Conservation (phyloP, 1,140 invertebrate species). For the Drosophila kanapiae region DNA sequence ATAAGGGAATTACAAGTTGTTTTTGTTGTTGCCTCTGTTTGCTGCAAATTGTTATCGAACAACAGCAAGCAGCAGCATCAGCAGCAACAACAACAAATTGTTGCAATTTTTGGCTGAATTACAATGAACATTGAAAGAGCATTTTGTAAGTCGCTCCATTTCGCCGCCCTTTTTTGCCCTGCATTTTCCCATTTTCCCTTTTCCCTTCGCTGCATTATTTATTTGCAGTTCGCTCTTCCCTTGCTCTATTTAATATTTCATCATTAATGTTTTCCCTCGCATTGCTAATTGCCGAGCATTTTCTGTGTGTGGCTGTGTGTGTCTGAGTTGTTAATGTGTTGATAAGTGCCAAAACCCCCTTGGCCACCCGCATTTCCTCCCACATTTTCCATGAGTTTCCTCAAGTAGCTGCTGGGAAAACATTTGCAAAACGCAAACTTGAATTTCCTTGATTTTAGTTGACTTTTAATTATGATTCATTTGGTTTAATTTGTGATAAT, state of each 20-base stretch:
- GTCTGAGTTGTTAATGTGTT: conserved; percentile 40
- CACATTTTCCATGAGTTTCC: conserved; percentile 6
- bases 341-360: conserved; percentile 24
- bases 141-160: conserved; percentile 41
- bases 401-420: conserved; percentile 1
- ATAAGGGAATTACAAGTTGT: conserved; percentile 50
- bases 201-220: conserved; percentile 34
- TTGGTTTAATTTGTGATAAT: conserved; percentile 25
- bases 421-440: conserved; percentile 7
- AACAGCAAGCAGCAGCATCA: conserved; percentile 37
- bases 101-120: conserved; percentile 50
- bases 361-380: background rate
- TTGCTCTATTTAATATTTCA: conserved; percentile 48
- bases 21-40: conserved; percentile 45
- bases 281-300: conserved; percentile 49
- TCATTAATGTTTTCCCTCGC: conserved; percentile 50
- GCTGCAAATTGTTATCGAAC: conserved; percentile 48
- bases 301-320: background rate
- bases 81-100: conserved; percentile 27
- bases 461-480: conserved; percentile 41
- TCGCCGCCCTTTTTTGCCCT: background rate
- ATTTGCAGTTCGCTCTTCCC: conserved; percentile 17
- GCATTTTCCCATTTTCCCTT: conserved; percentile 4
- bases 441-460: conserved; percentile 18
- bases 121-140: conserved; percentile 51